Evolutionary conservation across 1,140 invertebrate species (phyloP).

Genomic region (Dreissena rostriformis): DNA sequence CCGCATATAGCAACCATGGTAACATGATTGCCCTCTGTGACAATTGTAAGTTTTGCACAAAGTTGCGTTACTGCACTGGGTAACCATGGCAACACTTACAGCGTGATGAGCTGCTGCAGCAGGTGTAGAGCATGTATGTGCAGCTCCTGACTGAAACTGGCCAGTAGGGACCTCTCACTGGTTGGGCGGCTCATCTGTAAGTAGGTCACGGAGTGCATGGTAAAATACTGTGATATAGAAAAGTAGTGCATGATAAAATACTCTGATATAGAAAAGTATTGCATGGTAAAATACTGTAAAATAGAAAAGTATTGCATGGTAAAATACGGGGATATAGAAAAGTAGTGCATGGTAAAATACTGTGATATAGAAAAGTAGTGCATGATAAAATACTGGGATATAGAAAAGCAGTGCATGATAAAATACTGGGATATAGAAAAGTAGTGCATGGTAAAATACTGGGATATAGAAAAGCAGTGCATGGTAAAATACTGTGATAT

Average conservation of each 20-base stretch:
- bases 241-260: neutral
- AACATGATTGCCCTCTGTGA: too few relatives aligned
- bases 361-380: neutral
- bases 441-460: neutral
- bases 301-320: neutral
- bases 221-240: neutral
- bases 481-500: too few relatives aligned
- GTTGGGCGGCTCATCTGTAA: slow-evolving; percentile 44
- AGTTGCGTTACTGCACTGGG: neutral
- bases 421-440: too few relatives aligned
- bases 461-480: too few relatives aligned
- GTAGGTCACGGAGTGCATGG: neutral
- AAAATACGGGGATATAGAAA: neutral
- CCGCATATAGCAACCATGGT: too few relatives aligned
- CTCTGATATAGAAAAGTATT: neutral
- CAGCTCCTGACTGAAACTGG: slow-evolving; percentile 21
- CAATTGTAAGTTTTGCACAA: neutral
- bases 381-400: neutral
- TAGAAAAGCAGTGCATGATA: too few relatives aligned
- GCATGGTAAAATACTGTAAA: neutral
- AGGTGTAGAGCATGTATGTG: slow-evolving; percentile 24
- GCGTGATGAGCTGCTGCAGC: slow-evolving; percentile 4
- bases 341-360: neutral
- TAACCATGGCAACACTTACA: slow-evolving; percentile 33
- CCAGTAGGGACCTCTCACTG: slow-evolving; percentile 21